These are phyloP conservation scores for Larimichthys crocea DNA, from an alignment of 2,113 vertebrate species.

Conservation along the genomic window DNA sequence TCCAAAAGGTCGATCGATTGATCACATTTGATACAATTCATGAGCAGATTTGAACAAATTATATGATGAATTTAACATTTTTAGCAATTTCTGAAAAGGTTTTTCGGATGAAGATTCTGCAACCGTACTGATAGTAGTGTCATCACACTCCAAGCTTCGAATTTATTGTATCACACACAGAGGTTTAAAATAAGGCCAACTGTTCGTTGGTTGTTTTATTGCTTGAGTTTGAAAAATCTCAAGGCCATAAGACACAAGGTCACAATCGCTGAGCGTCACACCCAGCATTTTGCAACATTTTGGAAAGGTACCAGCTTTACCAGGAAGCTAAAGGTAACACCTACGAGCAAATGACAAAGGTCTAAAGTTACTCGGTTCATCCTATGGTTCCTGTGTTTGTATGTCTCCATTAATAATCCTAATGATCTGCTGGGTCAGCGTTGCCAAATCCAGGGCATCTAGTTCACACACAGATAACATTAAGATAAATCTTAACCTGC, in stretches of 20 bases:
- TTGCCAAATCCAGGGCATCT: slow-evolving; percentile 38
- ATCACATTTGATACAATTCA: not conserved
- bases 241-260: slow-evolving; percentile 35
- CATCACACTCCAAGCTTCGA: not conserved
- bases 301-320: not conserved
- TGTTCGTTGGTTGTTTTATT: slow-evolving; percentile 15
- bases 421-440: slow-evolving; percentile 33
- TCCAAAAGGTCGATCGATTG: no score
- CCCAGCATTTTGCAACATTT: slow-evolving; percentile 16
- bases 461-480: slow-evolving; percentile 43
- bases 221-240: slow-evolving; percentile 26
- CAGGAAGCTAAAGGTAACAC: not conserved
- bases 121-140: not conserved
- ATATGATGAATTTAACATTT: not conserved
- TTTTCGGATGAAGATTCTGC: not conserved
- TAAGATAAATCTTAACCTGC: slow-evolving; percentile 42
- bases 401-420: slow-evolving; percentile 53
- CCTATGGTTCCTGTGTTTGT: slow-evolving; percentile 28
- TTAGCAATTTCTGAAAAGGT: not conserved
- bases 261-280: slow-evolving; percentile 6
- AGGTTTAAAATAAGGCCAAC: not conserved
- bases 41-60: not conserved
- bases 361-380: not conserved
- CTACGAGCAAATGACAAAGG: not conserved
- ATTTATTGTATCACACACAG: not conserved